Evolutionary conservation across 2,888 invertebrate species (phyloP), one percentile per base, ranked within the genome.

Genomic region (Arge pagana): DNA sequence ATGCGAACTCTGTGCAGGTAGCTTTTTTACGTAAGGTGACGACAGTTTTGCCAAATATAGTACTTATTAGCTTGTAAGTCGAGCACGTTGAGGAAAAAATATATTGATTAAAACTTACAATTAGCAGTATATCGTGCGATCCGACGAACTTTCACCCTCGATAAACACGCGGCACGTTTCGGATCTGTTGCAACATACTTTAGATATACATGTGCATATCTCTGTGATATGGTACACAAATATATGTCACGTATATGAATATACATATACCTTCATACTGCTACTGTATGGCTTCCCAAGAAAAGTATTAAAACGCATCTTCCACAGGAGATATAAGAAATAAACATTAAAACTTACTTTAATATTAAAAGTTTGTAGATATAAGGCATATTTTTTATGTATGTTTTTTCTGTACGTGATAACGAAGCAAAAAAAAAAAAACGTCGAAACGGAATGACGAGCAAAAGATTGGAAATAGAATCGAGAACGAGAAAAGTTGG

Each of bases 381-480:
- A 61, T 67, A 73, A 74, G 72, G 74, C 71, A 74, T 76, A 76
- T 76, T 76, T 76, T 73, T 74, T 74, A 76, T 74, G 74, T 75
- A 76, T 74, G 76, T 74, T 76, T 74, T 75, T 75, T 71, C 74
- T 76, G 76, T 76, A 76, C 66, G 70, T 72, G 68, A 71, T 63
- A 61, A 70, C 57, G 65, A 62, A 63, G 64, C 24, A 35, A 42
- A 50, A 36, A 13, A 51, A 28, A 37, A 42, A 18, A 13, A n/a
- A n/a, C n/a, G n/a, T n/a, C n/a, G n/a, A n/a, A n/a, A n/a, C n/a
- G n/a, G n/a, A n/a, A n/a, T n/a, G n/a, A n/a, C n/a, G n/a, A n/a
- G n/a, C n/a, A n/a, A n/a, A n/a, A n/a, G n/a, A n/a, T n/a, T n/a
- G n/a, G n/a, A n/a, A n/a, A n/a, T n/a, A n/a, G n/a, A n/a, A n/a